A percentile compares a stretch with the other conserved stretches of the same genome.
Evolutionary conservation across 1,140 invertebrate species (phyloP).

Genomic region (Hylyphantes graminicola): DNA sequence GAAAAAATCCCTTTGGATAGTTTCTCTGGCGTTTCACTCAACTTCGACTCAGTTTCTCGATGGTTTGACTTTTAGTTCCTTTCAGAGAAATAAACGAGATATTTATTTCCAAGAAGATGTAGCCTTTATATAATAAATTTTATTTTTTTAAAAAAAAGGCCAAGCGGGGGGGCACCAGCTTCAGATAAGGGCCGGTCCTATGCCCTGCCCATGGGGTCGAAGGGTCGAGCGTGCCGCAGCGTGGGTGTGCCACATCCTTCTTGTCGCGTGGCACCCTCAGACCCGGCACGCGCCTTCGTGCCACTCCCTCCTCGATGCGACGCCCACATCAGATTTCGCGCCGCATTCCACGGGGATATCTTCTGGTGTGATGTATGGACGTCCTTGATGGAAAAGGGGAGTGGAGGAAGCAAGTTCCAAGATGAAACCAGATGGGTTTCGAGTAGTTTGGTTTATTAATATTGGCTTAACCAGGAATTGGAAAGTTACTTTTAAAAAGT

Average conservation of each 20-base stretch:
- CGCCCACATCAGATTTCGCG: constrained; percentile 23
- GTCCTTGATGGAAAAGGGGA: constrained; percentile 21
- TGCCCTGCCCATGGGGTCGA: constrained; percentile 29
- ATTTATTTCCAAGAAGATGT: too few species aligned
- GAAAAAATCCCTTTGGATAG: too few species aligned
- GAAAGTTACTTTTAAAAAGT: too few species aligned
- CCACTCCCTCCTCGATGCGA: constrained; percentile 32
- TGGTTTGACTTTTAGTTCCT: too few species aligned
- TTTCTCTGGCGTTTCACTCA: too few species aligned
- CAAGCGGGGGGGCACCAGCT: constrained; percentile 11
- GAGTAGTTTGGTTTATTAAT: too few species aligned
- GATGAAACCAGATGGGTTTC: too few species aligned
- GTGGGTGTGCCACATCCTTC: constrained; percentile 37
- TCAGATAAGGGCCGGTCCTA: constrained; percentile 5
- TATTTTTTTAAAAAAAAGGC: too few species aligned
- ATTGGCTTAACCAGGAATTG: too few species aligned
- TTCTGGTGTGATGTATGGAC: constrained; percentile 37
- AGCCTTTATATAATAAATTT: too few species aligned
- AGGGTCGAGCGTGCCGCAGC: constrained; percentile 22
- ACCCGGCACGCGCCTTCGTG: background rate
- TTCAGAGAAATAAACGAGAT: too few species aligned
- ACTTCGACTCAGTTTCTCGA: too few species aligned
- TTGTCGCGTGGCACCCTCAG: constrained; percentile 44
- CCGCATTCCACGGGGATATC: constrained; percentile 18
- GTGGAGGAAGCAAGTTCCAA: background rate